Base-by-base conservation (phyloP, 2,888 invertebrate species). In the Dione juno region DNA sequence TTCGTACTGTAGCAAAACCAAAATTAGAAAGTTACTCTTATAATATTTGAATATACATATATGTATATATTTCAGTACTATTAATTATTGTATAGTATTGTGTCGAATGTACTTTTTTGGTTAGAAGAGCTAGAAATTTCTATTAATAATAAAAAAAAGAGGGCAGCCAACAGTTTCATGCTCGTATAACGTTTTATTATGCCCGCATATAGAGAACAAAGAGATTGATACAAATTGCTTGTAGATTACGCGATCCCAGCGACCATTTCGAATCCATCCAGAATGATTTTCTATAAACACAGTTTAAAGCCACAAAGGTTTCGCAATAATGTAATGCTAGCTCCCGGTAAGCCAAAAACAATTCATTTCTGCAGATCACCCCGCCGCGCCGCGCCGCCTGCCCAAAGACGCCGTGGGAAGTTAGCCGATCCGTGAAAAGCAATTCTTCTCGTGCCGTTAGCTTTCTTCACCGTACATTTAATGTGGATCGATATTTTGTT, bases 391-490 rank as follows among this genome's bases (percentile, higher is more conserved):
- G 70, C 69, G 73, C 75, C 71, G 74, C 74, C 67, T 67, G 69
- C 66, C 73, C 73, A 67, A 75, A 86, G 82, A 79, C 84, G 81
- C 83, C 83, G 82, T 81, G 88, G 85, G 84, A 87, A 86, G 89
- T 80, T 87, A 88, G 86, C 80, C 86, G 89, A 90, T 89, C 89
- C 90, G 89, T 90, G 88, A 91, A 90, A 89, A 88, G 88, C 89
- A 88, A 90, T 91, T 90, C 88, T 87, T 87, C 86, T 82, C 89
- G 87, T 86, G 76, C 85, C 87, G 88, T 90, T 90, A 87, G 85
- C 85, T 85, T 87, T 87, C 87, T 89, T 88, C 87, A 87, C 86
- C 84, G 87, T 89, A 90, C 88, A 88, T 90, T 90, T 85, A 88
- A 88, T 89, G 83, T 83, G 82, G 85, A 87, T 83, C 84, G 82